Evolutionary conservation across 2,888 invertebrate genomes (phyloP).

Genomic region (Agrochola lota): DNA sequence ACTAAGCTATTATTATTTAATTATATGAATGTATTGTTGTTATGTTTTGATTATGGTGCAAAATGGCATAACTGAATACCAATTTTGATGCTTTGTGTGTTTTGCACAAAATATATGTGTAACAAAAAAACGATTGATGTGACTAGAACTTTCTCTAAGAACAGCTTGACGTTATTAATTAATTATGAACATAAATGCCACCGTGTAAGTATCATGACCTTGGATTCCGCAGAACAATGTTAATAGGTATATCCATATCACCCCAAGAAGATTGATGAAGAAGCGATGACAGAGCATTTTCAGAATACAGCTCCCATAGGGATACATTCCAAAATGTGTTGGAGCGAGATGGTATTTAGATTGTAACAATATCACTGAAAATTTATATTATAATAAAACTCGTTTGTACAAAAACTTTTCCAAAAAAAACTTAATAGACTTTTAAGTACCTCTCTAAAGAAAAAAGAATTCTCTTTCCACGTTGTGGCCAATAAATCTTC

Average conservation of each 20-base stretch:
- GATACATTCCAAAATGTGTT: conserved; percentile 2
- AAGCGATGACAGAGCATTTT: conserved; percentile 33
- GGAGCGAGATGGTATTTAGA: neutral
- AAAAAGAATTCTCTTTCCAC: conserved; percentile 40
- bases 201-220: conserved; percentile 8
- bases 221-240: conserved; percentile 13
- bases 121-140: neutral
- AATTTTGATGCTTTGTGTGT: neutral
- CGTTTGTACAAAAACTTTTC: conserved; percentile 10
- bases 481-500: conserved; percentile 60
- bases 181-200: conserved; percentile 11
- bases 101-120: neutral
- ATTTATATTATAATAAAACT: neutral
- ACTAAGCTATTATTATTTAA: neutral
- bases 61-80: neutral
- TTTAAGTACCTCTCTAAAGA: conserved; percentile 35
- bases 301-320: neutral
- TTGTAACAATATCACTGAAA: neutral
- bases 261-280: conserved; percentile 28
- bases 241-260: conserved; percentile 21
- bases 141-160: neutral
- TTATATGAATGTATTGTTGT: neutral
- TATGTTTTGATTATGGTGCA: neutral
- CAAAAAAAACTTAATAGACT: conserved; percentile 23
- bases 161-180: conserved; percentile 26